phyloP scores from a whole-genome alignment of 1,140 invertebrate genomes.

The Drosophila carrolli region DNA sequence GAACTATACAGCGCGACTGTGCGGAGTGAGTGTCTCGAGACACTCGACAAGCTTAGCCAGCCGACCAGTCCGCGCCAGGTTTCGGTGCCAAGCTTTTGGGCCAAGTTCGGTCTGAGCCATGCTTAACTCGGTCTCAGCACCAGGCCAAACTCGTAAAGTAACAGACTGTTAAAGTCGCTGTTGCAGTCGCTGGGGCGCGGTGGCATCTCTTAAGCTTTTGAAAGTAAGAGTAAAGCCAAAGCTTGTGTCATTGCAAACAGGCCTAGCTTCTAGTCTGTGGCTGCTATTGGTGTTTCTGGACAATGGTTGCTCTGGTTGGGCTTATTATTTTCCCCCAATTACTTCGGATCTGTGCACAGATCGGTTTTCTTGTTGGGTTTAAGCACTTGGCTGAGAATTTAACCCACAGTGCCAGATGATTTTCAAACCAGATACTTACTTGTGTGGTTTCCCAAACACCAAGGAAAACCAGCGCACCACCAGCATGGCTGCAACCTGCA shows the following conservation, averaged over 20 bases:
- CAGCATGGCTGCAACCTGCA: conserved; percentile 13
- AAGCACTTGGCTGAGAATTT: conserved; percentile 9
- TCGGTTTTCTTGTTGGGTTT: conserved; percentile 1
- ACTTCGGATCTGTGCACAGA: conserved; percentile 1
- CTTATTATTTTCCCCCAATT: conserved; percentile 22
- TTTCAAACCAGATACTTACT: conserved; percentile 16
- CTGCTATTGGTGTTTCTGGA: conserved; percentile 5
- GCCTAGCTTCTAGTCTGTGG: conserved; percentile 8
- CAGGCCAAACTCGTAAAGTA: conserved; percentile 31
- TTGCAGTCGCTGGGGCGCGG: background rate
- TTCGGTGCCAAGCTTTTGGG: conserved; percentile 19
- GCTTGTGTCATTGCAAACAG: conserved; percentile 30
- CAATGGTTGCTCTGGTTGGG: background rate
- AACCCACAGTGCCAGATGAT: conserved; percentile 12
- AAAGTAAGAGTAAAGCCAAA: conserved; percentile 70
- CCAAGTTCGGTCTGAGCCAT: conserved; percentile 33
- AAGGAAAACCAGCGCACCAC: conserved; percentile 8
- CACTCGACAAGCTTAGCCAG: conserved; percentile 35
- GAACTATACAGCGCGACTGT: conserved; percentile 73
- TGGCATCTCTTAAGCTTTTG: conserved; percentile 71
- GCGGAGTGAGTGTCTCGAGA: conserved; percentile 51
- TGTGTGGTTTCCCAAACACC: conserved; percentile 25
- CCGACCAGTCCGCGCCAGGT: conserved; percentile 21
- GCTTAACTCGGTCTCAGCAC: conserved; percentile 8
- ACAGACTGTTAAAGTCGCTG: conserved; percentile 22